Conservation (phyloP, 2,888 invertebrate genomes). For the Galerucella pusilla region DNA sequence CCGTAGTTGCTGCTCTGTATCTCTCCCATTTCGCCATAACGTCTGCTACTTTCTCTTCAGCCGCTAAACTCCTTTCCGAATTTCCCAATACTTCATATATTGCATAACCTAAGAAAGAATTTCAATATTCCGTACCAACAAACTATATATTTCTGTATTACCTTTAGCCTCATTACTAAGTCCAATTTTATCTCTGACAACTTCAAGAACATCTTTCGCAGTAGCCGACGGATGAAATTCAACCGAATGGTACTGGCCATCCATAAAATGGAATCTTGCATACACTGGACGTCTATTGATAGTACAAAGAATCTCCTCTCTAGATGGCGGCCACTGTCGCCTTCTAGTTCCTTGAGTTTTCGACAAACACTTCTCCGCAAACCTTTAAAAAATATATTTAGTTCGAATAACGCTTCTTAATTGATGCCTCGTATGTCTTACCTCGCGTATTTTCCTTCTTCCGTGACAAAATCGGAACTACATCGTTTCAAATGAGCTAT, state of each 20-base stretch:
- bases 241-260: conserved; percentile 93
- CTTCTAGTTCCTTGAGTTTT: conserved; percentile 80
- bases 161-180: conserved; percentile 77
- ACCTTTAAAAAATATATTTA: conserved; percentile 64
- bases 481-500: conserved; percentile 91
- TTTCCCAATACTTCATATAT: conserved; percentile 91
- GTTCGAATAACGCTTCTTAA: background rate
- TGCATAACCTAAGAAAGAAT: conserved; percentile 78
- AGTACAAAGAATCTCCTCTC: conserved; percentile 92
- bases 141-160: conserved; percentile 35
- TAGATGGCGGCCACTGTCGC: conserved; percentile 90
- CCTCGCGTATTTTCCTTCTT: conserved; percentile 91
- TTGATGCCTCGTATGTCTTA: background rate
- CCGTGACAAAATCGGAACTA: conserved; percentile 87
- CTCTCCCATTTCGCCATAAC: conserved; percentile 97
- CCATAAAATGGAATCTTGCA: conserved; percentile 91
- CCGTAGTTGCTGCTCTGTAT: conserved; percentile 76
- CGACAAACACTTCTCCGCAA: conserved; percentile 87
- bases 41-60: conserved; percentile 91
- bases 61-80: conserved; percentile 85
- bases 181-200: conserved; percentile 91
- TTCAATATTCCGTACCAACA: background rate
- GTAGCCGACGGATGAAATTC: conserved; percentile 96
- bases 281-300: conserved; percentile 91
- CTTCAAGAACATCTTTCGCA: conserved; percentile 87